Conservation (phyloP, 2,797 vertebrate species). For the Brachymystax lenok region DNA sequence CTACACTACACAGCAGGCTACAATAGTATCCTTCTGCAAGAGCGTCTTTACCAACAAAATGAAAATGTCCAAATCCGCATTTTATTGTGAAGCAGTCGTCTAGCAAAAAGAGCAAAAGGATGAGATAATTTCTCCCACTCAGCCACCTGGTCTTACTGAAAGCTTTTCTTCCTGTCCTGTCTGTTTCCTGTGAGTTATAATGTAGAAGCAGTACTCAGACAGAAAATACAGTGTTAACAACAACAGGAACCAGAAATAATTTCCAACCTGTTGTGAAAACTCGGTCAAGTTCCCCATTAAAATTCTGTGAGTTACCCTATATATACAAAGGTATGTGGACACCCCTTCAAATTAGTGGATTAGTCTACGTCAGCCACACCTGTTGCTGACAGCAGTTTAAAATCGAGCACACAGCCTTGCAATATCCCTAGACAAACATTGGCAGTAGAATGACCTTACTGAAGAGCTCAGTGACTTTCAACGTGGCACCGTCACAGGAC, state of each 20-base stretch:
- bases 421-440: too few species aligned
- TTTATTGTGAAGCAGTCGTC: not conserved
- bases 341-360: too few species aligned
- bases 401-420: too few species aligned
- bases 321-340: too few species aligned
- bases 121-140: not conserved
- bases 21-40: too few species aligned
- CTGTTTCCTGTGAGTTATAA: not conserved
- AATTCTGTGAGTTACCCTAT: not conserved
- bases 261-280: not conserved
- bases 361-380: too few species aligned
- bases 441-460: too few species aligned
- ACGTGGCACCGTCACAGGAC: too few species aligned
- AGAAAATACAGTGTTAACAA: not conserved
- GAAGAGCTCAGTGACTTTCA: too few species aligned
- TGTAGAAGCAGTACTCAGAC: not conserved
- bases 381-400: too few species aligned
- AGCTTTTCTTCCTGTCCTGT: not conserved
- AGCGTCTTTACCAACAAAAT: not conserved
- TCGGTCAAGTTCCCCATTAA: not conserved
- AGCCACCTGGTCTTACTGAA: not conserved
- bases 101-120: not conserved
- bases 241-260: constrained; percentile 1
- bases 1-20: not conserved
- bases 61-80: not conserved